Evolutionary conservation across 2,888 invertebrate genomes (phyloP), one percentile per base, ranked within the genome.

Genomic region (Hedya salicella): DNA sequence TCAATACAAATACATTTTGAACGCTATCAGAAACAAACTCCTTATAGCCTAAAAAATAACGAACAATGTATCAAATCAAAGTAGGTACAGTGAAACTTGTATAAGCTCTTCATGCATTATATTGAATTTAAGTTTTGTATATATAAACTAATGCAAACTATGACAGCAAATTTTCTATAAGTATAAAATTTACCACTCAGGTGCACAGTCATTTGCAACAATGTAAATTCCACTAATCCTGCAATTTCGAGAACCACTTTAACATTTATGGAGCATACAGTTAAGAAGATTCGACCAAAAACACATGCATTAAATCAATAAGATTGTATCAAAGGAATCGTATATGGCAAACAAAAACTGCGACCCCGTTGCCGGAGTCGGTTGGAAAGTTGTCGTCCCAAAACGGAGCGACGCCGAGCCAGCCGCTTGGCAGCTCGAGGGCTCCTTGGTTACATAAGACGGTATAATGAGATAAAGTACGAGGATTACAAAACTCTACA

Each of bases 331-430:
- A 67, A n/a, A 68, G 68, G 70, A 73, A 72, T 73, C 73, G 71
- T 68, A 71, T 76, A 78, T 74, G 73, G 79, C 69, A 66, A 71
- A 68, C 64, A 83, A 83, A 82, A 78, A 68, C 69, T 17, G 17
- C 79, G 83, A 76, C 80, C 81, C 76, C 77, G 78, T 76, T 81
- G 74, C 76, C 77, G 78, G 77, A 82, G 16, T 17, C 19, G 44
- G 76, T 83, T 85, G 80, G 83, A 87, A 87, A 86, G 86, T 83
- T 81, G 84, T 74, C 78, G 72, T 74, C 86, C 87, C 78, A 85
- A 87, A 83, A 78, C 68, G 86, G 83, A 67, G 67, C 68, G 75
- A 76, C 71, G 72, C 75, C 77, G 75, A 75, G 73, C 67, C 70
- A 78, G 32, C 48, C 44, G 53, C 30, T 30, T 46, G 53, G 17